Base-by-base conservation (phyloP, 2,113 vertebrate species). In the Capreolus pygargus region DNA sequence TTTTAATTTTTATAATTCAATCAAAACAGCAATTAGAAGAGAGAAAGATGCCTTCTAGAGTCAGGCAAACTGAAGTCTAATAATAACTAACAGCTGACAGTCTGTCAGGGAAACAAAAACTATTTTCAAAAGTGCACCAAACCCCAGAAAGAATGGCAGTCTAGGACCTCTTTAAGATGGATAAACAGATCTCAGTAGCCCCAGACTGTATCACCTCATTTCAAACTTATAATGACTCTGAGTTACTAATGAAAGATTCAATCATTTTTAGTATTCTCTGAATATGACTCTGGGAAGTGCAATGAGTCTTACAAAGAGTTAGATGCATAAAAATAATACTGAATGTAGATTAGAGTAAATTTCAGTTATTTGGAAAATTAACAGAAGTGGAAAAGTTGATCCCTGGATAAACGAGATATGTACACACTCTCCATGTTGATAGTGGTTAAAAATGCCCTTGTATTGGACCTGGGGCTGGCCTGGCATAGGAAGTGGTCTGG, bases 1-100 rank as follows among this genome's bases (percentile, higher is more conserved):
- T 91, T 95, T 97, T 55, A 60, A 84, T 33, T 88, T 74, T 86
- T 92, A 57, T 52, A 97, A 96, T 89, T 97, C 70, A 95, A 81
- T 89, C n/a, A 60, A 88, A 92, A 67, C 3, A 33, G 50, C 43
- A 93, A 82, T 95, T 60, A 70, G 64, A 61, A 95, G 57, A 97
- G 27, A 9, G 6, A 76, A 87, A 57, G 17, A 87, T 15, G 33
- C 19, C 58, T 70, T 3, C 6, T 47, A 21, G 17, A 95, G 87
- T 10, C 16, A 30, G 70, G 78, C n/a, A 45, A 85, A 55, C 33
- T 45, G 52, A 96, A 67, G 60, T 89, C 9, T 82, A 55, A 88
- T 94, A 76, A 86, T 25, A 58, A 95, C 36, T 90, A 82, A 84
- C 4, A 39, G 78, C 61, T 50, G 36, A 91, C 61, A 96, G n/a